Evolutionary conservation across 2,113 vertebrate genomes (phyloP).

Genomic region (Climacteris rufus): DNA sequence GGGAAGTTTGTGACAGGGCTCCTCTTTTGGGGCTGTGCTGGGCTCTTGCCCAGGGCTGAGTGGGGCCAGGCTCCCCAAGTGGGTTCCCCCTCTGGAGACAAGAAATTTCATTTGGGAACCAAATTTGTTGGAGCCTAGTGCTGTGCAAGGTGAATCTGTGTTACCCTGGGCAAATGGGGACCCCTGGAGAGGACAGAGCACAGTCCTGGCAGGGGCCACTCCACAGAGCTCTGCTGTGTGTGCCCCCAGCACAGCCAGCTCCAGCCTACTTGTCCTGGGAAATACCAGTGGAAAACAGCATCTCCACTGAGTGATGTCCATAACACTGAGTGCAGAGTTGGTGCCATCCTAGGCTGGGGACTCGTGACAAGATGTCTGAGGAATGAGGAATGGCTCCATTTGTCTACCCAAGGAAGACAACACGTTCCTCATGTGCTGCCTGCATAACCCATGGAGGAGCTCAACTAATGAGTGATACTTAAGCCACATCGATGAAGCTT

Average conservation of each 20-base stretch:
- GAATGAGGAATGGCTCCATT: neutral
- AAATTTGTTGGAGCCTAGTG: neutral
- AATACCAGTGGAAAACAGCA: neutral
- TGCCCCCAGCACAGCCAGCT: neutral
- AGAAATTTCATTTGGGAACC: neutral
- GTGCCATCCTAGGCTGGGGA: neutral
- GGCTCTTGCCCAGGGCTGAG: fast-evolving
- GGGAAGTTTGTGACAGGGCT: too few relatives aligned
- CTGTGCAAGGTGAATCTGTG: neutral
- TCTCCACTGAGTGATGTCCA: neutral
- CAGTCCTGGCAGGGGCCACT: neutral
- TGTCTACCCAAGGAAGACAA: neutral
- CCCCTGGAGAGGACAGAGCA: neutral
- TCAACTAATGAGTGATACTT: neutral
- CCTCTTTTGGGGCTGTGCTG: neutral
- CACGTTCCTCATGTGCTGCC: neutral
- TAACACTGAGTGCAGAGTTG: neutral
- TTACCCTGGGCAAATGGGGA: neutral
- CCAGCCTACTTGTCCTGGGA: neutral
- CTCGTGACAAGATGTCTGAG: neutral
- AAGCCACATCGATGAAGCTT: neutral
- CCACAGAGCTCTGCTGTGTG: neutral
- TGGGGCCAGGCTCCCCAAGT: neutral
- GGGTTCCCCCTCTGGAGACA: neutral
- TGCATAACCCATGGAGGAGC: neutral